Percentiles rank a stretch among this genome's conserved stretches.
These are phyloP conservation scores for Drosophila limbata DNA, from an alignment of 2,888 invertebrate genomes.

Conservation along the genomic window DNA sequence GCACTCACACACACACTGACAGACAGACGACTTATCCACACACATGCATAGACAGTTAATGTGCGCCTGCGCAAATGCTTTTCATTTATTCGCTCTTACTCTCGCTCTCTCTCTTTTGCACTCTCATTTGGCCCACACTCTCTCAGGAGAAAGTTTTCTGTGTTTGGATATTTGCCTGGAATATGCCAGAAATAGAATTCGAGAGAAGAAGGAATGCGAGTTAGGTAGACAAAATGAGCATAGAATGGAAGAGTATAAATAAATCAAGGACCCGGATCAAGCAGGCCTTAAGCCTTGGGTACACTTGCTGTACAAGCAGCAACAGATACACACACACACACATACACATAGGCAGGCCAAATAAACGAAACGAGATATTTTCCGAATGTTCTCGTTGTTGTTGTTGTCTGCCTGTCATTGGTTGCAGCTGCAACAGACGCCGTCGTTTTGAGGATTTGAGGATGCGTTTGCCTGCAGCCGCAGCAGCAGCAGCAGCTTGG, in stretches of 20 bases:
- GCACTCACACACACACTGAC: not conserved
- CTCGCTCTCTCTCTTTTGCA: constrained; percentile 2
- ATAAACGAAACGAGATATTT: constrained; percentile 37
- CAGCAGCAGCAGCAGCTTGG: constrained; percentile 46
- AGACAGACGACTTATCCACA: not conserved
- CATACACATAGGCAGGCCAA: constrained; percentile 24
- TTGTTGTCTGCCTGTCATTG: constrained; percentile 38
- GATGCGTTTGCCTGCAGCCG: constrained; percentile 50
- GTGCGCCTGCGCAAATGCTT: constrained; percentile 68
- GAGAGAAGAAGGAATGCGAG: constrained; percentile 48
- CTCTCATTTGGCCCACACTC: constrained; percentile 20
- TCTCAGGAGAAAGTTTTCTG: constrained; percentile 67
- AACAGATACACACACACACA: constrained; percentile 33
- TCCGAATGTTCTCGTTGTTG: constrained; percentile 29
- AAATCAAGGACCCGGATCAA: constrained; percentile 76
- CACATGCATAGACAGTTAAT: constrained; percentile 9
- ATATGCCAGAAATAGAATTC: constrained; percentile 60
- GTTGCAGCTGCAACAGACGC: constrained; percentile 65
- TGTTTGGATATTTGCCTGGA: constrained; percentile 30
- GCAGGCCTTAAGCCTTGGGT: constrained; percentile 58
- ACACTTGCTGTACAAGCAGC: constrained; percentile 72
- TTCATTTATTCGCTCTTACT: constrained; percentile 6
- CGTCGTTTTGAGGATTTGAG: constrained; percentile 52
- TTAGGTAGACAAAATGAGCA: constrained; percentile 69
- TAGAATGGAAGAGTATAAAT: constrained; percentile 60